Evolutionary conservation across 2,797 vertebrate species (phyloP).

Genomic region (Basileuterus tristriatus): DNA sequence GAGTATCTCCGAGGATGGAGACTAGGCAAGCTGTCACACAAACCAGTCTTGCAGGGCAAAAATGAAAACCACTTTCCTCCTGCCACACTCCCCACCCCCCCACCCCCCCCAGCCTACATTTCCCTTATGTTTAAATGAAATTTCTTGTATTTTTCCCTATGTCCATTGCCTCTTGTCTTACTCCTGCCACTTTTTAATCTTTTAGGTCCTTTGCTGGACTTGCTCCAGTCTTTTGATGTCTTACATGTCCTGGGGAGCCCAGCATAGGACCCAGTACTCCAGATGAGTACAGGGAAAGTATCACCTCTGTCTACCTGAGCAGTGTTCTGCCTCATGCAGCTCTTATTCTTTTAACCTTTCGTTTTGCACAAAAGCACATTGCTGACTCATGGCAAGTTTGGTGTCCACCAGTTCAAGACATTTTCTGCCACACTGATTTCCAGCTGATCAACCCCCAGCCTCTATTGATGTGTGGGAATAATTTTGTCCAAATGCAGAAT

Average conservation of each 20-base stretch:
- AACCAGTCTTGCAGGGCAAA: neutral
- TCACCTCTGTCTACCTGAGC: rapidly evolving
- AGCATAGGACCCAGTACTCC: neutral
- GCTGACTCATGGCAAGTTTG: neutral
- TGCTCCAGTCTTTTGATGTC: neutral
- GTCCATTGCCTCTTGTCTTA: neutral
- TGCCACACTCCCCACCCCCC: too few species aligned
- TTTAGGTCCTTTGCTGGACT: neutral
- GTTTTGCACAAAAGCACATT: neutral
- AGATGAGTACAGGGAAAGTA: neutral
- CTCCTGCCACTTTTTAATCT: neutral
- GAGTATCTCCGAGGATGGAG: neutral
- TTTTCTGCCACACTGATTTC: neutral
- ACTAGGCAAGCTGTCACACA: neutral
- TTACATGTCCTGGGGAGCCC: neutral
- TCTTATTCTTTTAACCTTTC: neutral
- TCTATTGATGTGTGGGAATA: neutral
- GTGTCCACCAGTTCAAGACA: neutral
- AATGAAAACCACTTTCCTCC: too few species aligned
- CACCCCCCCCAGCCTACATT: rapidly evolving
- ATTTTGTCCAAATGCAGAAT: neutral
- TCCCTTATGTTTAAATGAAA: neutral
- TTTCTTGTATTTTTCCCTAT: neutral
- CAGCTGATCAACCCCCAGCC: rapidly evolving
- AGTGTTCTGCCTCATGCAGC: neutral